Conservation (phyloP, 2,888 invertebrate species). For the Cheilosia urbana region DNA sequence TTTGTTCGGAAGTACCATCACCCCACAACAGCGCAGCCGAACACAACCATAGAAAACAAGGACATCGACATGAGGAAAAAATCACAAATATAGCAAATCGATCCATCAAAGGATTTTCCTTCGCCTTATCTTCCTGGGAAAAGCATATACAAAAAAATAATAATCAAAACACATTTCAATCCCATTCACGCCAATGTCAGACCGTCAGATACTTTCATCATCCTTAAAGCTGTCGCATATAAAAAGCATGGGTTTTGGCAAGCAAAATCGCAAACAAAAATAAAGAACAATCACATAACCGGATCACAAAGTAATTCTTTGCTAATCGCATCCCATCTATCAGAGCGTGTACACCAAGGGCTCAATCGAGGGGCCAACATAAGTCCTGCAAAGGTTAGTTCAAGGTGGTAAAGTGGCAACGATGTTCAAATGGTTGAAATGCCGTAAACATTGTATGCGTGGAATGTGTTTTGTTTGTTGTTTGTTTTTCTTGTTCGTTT, state of each 20-base stretch:
- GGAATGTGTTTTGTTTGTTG: background rate
- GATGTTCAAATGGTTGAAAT: slow-evolving; percentile 52
- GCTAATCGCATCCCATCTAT: slow-evolving; percentile 64
- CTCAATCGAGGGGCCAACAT: slow-evolving; percentile 31
- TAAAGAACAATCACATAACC: slow-evolving; percentile 57
- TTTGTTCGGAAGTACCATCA: slow-evolving; percentile 44
- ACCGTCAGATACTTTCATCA: slow-evolving; percentile 34
- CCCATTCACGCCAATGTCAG: background rate
- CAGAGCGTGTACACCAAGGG: slow-evolving; percentile 44
- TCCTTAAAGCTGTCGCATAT: slow-evolving; percentile 1
- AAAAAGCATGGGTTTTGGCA: background rate
- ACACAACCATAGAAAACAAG: slow-evolving; percentile 2
- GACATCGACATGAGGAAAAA: slow-evolving; percentile 24
- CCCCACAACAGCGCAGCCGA: background rate
- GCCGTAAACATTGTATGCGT: slow-evolving; percentile 22
- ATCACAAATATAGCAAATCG: slow-evolving; percentile 60
- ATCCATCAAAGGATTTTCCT: slow-evolving; percentile 60
- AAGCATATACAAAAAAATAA: slow-evolving; percentile 3
- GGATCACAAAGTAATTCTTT: slow-evolving; percentile 64
- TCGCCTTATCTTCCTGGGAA: background rate
- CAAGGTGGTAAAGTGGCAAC: slow-evolving; percentile 53
- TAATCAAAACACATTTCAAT: slow-evolving; percentile 5
- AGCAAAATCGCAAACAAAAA: slow-evolving; percentile 49
- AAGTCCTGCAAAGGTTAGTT: slow-evolving; percentile 34
- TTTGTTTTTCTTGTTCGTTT: background rate